Evolutionary conservation across 2,888 invertebrate genomes (phyloP), one percentile per base, ranked within the genome.

Genomic region (Yponomeuta sedellus): DNA sequence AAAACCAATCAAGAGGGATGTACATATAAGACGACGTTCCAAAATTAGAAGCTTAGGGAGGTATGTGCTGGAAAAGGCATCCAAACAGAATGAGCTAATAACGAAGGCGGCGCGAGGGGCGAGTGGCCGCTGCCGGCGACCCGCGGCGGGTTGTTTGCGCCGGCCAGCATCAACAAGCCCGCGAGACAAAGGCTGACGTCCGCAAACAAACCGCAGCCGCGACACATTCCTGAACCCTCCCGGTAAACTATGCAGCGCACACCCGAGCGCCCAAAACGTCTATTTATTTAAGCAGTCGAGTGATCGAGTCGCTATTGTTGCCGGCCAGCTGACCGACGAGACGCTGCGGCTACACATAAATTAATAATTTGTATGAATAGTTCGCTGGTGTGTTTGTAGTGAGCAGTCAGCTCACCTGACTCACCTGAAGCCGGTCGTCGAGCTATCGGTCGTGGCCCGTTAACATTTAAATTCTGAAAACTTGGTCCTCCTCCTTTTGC

Each of bases 401-500:
- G 34, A 34, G 34, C 34, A 5, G 34, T 34, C 34, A 34, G 34
- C 34, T 59, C 22, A 22, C 22, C 22, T 59, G 59, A 10, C 39
- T 39, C n/a, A 62, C 62, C 62, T 34, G 34, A 34, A 34, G 62
- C 39, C 61, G 39, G 39, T 11, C 34, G 34, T 19, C 39, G 39
- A n/a, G 62, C n/a, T 39, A 39, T 62, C 62, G 39, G 19, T 10
- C 34, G 16, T 28, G 25, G 64, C 52, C 64, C 52, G 64, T 64
- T 64, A 64, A 52, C 64, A 64, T 64, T 64, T 64, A 64, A 64
- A 64, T 52, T 52, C 28, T 8, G 39, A 39, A 61, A 62, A 16
- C 64, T 44, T 64, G 44, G 52, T 70, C 69, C 75, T 72, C 78
- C 75, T 75, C 75, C 78, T 72, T 75, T 74, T 76, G 75, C 87